Base-by-base conservation (phyloP, 2,113 vertebrate species). In the Zootoca vivipara region DNA sequence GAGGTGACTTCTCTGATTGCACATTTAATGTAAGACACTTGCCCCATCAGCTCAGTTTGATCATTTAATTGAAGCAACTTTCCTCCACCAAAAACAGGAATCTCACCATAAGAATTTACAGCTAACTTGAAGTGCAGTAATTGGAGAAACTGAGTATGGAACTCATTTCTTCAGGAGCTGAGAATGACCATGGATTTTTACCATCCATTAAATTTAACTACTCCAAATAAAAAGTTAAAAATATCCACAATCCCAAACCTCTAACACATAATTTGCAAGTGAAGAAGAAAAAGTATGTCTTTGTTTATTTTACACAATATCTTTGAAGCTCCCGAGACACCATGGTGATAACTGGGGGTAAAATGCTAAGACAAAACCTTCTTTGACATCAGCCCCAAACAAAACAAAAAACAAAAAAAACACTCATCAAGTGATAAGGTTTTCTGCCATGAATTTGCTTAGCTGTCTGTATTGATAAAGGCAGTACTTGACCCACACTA, bases 221-320 rank as follows among this genome's bases (percentile, higher is more conserved):
- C 22, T 2, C 18, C 65, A 92, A 30, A 74, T 72, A 85, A 87
- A 52, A 87, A 83, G 18, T 58, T 79, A 83, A 67, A 65, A 92
- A 87, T 78, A 89, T 93, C 78, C 58, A 70, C 69, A 46, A 35
- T 16, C 33, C 1, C 5, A 35, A 42, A 84, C 89, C 7, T 2
- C 42, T 80, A 69, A 79, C 64, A 87, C 78, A 72, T 72, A 30
- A 70, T 81, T 87, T 81, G 64, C 42, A 58, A 81, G 78, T 9
- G 42, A 88, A 4, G 26, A 33, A 85, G 91, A 90, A 8, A 85
- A 90, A 26, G 30, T 87, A 85, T n/a, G 74, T 16, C 62, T 52
- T 33, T 75, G 58, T 88, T 90, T 87, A 82, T 67, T 78, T 89
- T 62, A 67, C 90, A 79, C 87, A 93, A 46, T 28, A 82, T 80